Evolutionary conservation across 2,113 vertebrate species (phyloP).

Genomic region (Thymallus thymallus): DNA sequence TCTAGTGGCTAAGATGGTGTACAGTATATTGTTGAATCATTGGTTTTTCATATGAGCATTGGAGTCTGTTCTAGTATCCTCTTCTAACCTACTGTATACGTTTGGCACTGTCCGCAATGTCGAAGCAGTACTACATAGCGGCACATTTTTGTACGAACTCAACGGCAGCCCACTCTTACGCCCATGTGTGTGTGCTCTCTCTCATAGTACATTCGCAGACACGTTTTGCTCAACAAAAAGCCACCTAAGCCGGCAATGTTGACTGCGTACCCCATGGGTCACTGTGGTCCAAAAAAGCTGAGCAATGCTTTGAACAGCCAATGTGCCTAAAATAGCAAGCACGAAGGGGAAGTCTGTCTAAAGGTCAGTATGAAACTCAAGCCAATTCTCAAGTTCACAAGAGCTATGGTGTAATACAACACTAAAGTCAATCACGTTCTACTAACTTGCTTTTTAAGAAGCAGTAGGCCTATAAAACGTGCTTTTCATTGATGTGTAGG

Average conservation of each 20-base stretch:
- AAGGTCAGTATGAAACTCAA: slow-evolving; percentile 67
- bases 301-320: slow-evolving; percentile 45
- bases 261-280: slow-evolving; percentile 45
- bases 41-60: neutral
- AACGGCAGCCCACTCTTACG: too few relatives aligned
- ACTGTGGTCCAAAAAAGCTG: slow-evolving; percentile 61
- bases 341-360: slow-evolving; percentile 63
- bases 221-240: too few relatives aligned
- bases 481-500: neutral
- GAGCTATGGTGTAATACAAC: slow-evolving; percentile 18
- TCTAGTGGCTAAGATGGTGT: too few relatives aligned
- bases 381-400: slow-evolving; percentile 11
- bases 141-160: too few relatives aligned
- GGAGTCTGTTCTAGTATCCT: neutral
- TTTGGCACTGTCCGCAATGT: too few relatives aligned
- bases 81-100: too few relatives aligned
- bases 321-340: slow-evolving; percentile 66
- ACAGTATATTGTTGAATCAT: neutral
- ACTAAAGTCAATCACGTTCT: slow-evolving; percentile 28
- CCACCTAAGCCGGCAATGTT: slow-evolving; percentile 3
- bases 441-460: neutral
- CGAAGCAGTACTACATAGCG: too few relatives aligned
- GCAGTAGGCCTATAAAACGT: neutral
- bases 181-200: too few relatives aligned
- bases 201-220: too few relatives aligned